These are phyloP conservation scores for Tichodroma muraria DNA, from an alignment of 2,113 vertebrate genomes.

Conservation along the genomic window DNA sequence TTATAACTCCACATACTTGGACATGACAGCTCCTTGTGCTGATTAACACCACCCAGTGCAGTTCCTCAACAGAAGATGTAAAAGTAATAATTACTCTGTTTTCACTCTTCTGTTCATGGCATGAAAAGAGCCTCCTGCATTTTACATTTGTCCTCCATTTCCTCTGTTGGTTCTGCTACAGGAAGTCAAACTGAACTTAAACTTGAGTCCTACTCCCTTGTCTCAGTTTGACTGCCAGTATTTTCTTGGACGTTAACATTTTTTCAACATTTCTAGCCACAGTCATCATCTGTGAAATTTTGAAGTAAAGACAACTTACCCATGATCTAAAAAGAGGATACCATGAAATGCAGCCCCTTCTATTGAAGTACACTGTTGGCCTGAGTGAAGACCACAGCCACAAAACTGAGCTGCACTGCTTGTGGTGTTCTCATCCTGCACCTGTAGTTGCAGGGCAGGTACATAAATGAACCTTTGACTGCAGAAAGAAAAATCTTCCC, in stretches of 20 bases:
- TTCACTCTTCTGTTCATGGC: background rate
- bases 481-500: background rate
- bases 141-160: background rate
- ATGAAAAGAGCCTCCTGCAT: background rate
- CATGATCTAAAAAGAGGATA: background rate
- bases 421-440: background rate
- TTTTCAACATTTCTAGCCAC: background rate
- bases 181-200: background rate
- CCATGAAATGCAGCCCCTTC: background rate
- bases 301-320: background rate
- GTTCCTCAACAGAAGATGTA: background rate
- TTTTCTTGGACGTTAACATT: background rate
- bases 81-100: background rate
- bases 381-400: rapidly evolving
- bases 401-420: background rate
- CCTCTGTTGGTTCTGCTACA: background rate
- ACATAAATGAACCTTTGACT: background rate
- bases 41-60: background rate
- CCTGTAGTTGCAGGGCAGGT: background rate
- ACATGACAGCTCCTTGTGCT: background rate
- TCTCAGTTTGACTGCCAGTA: background rate
- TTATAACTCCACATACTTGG: background rate
- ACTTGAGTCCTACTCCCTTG: background rate
- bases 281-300: background rate
- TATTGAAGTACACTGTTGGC: background rate